Percentiles rank a stretch among this genome's conserved stretches.
Evolutionary conservation across 2,888 invertebrate species (phyloP).

Genomic region (Andrena hattorfiana): DNA sequence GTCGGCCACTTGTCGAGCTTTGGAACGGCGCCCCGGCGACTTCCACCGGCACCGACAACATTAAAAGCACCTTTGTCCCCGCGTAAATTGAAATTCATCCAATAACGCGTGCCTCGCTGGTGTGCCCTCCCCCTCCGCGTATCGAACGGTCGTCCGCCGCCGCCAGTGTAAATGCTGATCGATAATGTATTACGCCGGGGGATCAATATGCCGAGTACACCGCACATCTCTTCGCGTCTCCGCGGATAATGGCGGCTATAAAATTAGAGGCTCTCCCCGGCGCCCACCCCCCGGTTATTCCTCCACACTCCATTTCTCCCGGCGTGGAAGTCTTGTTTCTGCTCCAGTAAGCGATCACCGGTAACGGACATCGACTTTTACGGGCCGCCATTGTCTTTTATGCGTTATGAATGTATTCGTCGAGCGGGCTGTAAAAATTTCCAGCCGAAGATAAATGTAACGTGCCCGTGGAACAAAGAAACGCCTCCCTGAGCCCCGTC

Average conservation of each 20-base stretch:
- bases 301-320: slow-evolving; percentile 59
- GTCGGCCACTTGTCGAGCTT: slow-evolving; percentile 15
- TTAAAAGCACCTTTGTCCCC: slow-evolving; percentile 51
- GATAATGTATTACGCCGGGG: slow-evolving; percentile 57
- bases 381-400: slow-evolving; percentile 64
- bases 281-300: slow-evolving; percentile 13
- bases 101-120: slow-evolving; percentile 38
- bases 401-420: slow-evolving; percentile 62
- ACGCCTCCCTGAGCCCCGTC: neutral
- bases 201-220: slow-evolving; percentile 64
- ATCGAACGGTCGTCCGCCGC: slow-evolving; percentile 27
- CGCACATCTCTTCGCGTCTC: slow-evolving; percentile 42
- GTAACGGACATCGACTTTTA: slow-evolving; percentile 64
- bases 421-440: slow-evolving; percentile 52
- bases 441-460: slow-evolving; percentile 44
- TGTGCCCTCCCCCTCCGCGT: slow-evolving; percentile 10
- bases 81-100: slow-evolving; percentile 54
- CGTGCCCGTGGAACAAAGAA: slow-evolving; percentile 42
- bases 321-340: slow-evolving; percentile 47
- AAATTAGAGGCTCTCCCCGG: slow-evolving; percentile 61
- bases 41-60: slow-evolving; percentile 24
- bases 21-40: slow-evolving; percentile 6
- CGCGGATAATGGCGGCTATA: slow-evolving; percentile 66
- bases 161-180: slow-evolving; percentile 40
- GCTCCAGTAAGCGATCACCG: slow-evolving; percentile 46